Evolutionary conservation across 2,888 invertebrate genomes (phyloP).

Genomic region (Spisula solida): DNA sequence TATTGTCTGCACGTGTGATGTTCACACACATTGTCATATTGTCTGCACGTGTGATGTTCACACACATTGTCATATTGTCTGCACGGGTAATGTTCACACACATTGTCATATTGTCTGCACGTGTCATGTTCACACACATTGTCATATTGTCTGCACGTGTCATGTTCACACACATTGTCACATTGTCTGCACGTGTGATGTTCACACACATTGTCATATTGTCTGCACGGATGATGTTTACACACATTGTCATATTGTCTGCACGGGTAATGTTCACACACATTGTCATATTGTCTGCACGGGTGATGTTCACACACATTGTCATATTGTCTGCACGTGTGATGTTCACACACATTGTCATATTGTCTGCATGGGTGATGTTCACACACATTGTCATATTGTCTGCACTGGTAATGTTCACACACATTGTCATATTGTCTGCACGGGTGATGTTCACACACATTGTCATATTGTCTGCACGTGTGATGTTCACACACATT

Average conservation of each 20-base stretch:
- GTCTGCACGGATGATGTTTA: background rate
- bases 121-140: too few relatives aligned
- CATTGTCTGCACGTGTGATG: background rate
- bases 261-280: background rate
- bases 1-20: background rate
- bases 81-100: background rate
- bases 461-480: background rate
- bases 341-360: too few relatives aligned
- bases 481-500: too few relatives aligned
- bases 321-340: background rate
- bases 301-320: too few relatives aligned
- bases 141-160: background rate
- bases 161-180: too few relatives aligned
- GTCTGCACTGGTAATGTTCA: background rate
- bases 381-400: too few relatives aligned
- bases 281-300: background rate
- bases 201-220: too few relatives aligned
- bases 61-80: too few relatives aligned
- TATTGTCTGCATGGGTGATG: background rate
- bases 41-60: background rate
- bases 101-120: background rate
- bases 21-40: too few relatives aligned
- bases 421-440: too few relatives aligned
- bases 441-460: background rate
- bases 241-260: too few relatives aligned